Evolutionary conservation across 2,888 invertebrate genomes (phyloP).

Genomic region (Graphium colonna): DNA sequence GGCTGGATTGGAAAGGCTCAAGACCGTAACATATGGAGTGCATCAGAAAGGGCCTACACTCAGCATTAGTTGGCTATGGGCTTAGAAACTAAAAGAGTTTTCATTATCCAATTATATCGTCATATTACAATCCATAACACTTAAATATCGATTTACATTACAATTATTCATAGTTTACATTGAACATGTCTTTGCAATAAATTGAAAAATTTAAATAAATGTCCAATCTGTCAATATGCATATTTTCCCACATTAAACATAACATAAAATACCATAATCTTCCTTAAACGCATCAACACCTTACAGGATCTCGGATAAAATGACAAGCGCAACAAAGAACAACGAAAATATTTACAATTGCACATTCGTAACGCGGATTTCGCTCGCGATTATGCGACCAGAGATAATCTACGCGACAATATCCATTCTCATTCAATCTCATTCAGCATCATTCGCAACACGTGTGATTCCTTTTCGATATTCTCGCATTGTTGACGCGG

Average conservation of each 20-base stretch:
- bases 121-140: too few relatives aligned
- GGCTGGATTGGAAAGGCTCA: too few relatives aligned
- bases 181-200: too few relatives aligned
- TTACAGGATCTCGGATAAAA: not conserved
- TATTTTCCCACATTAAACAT: not conserved
- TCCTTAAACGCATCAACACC: not conserved
- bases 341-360: slow-evolving; percentile 6
- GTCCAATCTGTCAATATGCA: too few relatives aligned
- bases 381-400: slow-evolving; percentile 36
- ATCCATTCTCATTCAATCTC: not conserved
- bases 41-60: too few relatives aligned
- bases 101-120: too few relatives aligned
- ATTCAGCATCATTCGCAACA: slow-evolving; percentile 59
- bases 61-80: too few relatives aligned
- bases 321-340: not conserved
- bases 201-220: too few relatives aligned
- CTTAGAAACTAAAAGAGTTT: too few relatives aligned
- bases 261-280: not conserved
- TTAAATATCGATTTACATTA: too few relatives aligned
- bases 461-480: slow-evolving; percentile 64
- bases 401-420: slow-evolving; percentile 47
- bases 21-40: too few relatives aligned
- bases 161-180: too few relatives aligned
- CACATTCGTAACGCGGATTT: slow-evolving; percentile 16
- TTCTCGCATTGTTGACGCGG: slow-evolving; percentile 53